phyloP scores from a whole-genome alignment of 2,113 vertebrate species.

The Martes martes region DNA sequence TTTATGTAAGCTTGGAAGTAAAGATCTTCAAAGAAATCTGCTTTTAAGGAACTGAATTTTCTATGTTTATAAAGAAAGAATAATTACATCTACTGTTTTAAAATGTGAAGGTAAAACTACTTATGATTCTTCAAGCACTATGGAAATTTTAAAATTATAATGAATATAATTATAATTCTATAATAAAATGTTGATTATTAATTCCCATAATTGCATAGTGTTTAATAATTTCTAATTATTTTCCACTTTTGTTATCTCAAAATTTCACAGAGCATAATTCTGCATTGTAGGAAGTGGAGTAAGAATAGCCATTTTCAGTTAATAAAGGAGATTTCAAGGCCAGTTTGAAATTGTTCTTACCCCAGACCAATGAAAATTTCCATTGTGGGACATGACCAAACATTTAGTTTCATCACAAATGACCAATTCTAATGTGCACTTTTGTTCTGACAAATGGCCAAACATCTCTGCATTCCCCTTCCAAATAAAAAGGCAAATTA shows the following conservation, averaged over 20 bases:
- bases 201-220: neutral
- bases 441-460: neutral
- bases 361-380: neutral
- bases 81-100: neutral
- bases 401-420: neutral
- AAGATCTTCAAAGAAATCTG: neutral
- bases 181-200: constrained; percentile 3
- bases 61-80: neutral
- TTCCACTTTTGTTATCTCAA: neutral
- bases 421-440: neutral
- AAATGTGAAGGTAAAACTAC: neutral
- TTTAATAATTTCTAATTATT: neutral
- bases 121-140: neutral
- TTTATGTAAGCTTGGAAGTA: neutral
- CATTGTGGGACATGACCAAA: neutral
- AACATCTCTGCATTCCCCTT: neutral
- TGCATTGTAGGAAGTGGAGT: neutral
- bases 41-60: neutral
- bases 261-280: neutral
- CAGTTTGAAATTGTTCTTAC: neutral
- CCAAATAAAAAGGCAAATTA: neutral
- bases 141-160: neutral
- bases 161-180: neutral
- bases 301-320: neutral
- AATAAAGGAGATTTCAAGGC: neutral